Evolutionary conservation across 2,888 invertebrate genomes (phyloP).

Genomic region (Pseudococcus longispinus): DNA sequence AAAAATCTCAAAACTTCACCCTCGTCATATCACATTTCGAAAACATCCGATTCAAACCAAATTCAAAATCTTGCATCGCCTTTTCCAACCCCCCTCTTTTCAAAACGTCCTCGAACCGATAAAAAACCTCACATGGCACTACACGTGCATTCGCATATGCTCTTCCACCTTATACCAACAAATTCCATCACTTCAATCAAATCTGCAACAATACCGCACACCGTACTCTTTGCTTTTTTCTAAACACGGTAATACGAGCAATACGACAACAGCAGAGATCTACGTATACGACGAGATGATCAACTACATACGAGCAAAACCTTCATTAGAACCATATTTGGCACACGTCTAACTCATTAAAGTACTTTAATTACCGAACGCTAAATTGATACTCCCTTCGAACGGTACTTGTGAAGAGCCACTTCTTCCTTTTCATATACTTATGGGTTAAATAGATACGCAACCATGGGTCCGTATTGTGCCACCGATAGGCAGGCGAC

Average conservation of each 20-base stretch:
- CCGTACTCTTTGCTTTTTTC: background rate
- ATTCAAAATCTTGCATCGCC: too few species aligned
- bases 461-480: background rate
- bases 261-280: background rate
- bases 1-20: too few species aligned
- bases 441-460: background rate
- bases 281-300: background rate
- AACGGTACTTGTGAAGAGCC: background rate
- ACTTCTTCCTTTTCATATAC: background rate
- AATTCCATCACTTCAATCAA: background rate
- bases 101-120: too few species aligned
- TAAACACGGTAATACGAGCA: background rate
- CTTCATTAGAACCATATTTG: constrained; percentile 12
- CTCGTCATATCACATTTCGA: too few species aligned
- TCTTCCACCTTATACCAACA: background rate
- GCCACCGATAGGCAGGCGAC: background rate
- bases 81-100: too few species aligned
- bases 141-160: background rate
- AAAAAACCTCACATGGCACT: too few species aligned
- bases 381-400: background rate
- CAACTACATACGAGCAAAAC: background rate
- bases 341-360: constrained; percentile 21
- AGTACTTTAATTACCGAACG: constrained; percentile 2
- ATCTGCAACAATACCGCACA: background rate
- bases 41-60: too few species aligned